Evolutionary conservation across 2,113 vertebrate species (phyloP).

Genomic region (rat (Rattus norvegicus)): GRCr8 NC_086030.1:6548501-6549000

Average conservation of each 20-base stretch:
- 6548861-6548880: not conserved
- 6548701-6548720: not conserved
- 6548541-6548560: not conserved
- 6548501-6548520: not conserved
- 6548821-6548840: not conserved
- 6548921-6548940: rapidly evolving
- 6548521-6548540: not conserved
- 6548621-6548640: not conserved
- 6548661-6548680: rapidly evolving
- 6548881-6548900: not conserved
- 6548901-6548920: not conserved
- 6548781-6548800: not conserved
- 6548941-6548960: conserved; percentile 40
- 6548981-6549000: not conserved
- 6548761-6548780: not conserved
- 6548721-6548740: too few species aligned
- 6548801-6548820: not conserved
- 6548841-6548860: not conserved
- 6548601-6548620: not conserved
- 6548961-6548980: not conserved
- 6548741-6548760: not conserved
- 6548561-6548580: not conserved
- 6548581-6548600: not conserved
- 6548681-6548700: not conserved
- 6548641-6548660: not conserved